A percentile compares a stretch with the other conserved stretches of the same genome.
These are phyloP conservation scores for Allolobophora icterica DNA, from an alignment of 2,888 invertebrate species.

Conservation along the genomic window DNA sequence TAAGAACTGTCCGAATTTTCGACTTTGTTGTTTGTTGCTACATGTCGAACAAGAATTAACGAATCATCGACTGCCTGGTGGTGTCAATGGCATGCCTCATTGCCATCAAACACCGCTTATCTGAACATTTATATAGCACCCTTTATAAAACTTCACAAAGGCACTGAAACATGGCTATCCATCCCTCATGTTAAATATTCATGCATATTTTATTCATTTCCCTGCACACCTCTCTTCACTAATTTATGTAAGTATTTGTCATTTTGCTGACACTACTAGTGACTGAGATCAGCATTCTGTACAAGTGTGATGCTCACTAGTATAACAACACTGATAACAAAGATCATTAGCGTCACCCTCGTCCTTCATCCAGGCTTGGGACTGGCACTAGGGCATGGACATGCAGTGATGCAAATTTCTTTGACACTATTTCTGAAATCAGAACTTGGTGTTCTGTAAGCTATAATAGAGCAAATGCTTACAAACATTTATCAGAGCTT, in stretches of 20 bases:
- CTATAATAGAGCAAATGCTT: not conserved
- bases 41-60: not conserved
- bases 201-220: not conserved
- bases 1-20: slow-evolving; percentile 38
- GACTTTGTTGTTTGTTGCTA: not conserved
- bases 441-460: not conserved
- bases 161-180: not conserved
- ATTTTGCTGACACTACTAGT: not conserved
- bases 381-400: no score
- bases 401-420: no score
- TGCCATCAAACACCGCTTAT: not conserved
- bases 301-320: not conserved
- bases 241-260: not conserved
- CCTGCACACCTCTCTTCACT: not conserved
- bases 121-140: not conserved
- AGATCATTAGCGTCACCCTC: no score
- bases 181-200: not conserved
- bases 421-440: no score
- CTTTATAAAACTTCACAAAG: not conserved
- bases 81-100: not conserved
- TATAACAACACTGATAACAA: no score
- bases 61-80: not conserved
- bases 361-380: no score
- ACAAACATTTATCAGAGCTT: not conserved
- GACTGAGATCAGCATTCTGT: not conserved